A percentile compares a stretch with the other conserved stretches of the same genome.
Conservation (phyloP, 1,140 invertebrate species). For the Tetramorium simillimum region DNA sequence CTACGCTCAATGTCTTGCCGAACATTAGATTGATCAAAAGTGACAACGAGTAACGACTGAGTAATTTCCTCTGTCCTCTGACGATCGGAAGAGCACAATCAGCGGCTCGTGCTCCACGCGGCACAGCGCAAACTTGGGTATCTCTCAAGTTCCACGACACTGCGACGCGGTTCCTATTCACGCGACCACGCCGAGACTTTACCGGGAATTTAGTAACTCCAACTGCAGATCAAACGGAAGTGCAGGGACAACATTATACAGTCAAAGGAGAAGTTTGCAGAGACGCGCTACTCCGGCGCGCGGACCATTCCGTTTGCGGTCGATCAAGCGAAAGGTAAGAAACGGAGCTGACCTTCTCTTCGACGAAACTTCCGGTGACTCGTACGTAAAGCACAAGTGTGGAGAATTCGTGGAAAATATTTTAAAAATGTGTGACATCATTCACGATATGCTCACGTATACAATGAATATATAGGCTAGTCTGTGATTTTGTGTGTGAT, state of each 20-base stretch:
- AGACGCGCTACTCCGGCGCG: conserved; percentile 7
- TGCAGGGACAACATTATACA: conserved; percentile 47
- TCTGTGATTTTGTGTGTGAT: background rate
- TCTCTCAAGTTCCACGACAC: background rate
- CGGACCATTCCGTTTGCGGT: conserved; percentile 23
- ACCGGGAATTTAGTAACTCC: conserved; percentile 44
- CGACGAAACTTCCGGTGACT: background rate
- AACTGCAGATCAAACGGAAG: conserved; percentile 50
- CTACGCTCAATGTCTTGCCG: background rate
- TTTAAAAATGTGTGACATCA: background rate
- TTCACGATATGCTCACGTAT: background rate
- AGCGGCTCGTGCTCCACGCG: background rate
- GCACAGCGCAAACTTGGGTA: background rate
- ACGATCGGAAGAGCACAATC: conserved; percentile 10
- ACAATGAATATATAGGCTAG: background rate
- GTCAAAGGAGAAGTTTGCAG: conserved; percentile 25
- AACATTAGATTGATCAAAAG: conserved; percentile 38
- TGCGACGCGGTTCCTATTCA: background rate
- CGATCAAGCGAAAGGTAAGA: conserved; percentile 34
- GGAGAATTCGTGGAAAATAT: background rate
- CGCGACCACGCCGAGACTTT: conserved; percentile 1
- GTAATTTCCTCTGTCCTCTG: conserved; percentile 60
- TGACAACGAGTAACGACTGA: conserved; percentile 36
- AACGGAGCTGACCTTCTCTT: conserved; percentile 7
- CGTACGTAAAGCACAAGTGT: background rate